Percentiles rank a stretch among this genome's conserved stretches.
Conservation (phyloP, 64 coral and sea anemone species). For the Cladopsammia gracilis region DNA sequence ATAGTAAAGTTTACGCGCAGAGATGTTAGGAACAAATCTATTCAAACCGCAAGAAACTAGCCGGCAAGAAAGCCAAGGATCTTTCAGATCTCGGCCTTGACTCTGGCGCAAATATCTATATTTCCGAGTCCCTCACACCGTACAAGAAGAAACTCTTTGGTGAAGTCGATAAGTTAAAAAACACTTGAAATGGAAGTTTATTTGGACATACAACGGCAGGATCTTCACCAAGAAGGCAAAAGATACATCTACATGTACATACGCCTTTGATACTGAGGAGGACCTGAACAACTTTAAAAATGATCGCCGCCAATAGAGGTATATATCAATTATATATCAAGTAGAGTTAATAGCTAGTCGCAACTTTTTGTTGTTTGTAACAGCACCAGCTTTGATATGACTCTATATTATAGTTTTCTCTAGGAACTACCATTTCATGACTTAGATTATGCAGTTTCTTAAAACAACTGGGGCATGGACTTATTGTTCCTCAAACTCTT, state of each 20-base stretch:
- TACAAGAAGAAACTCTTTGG: slow-evolving; percentile 41
- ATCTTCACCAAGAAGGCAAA: slow-evolving; percentile 49
- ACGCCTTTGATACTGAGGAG: slow-evolving; percentile 11
- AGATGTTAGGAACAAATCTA: slow-evolving; percentile 47
- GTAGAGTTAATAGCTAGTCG: not conserved
- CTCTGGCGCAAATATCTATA: slow-evolving; percentile 4
- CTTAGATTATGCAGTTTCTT: slow-evolving; percentile 3
- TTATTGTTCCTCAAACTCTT: not conserved
- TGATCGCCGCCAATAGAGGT: not conserved
- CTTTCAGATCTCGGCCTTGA: slow-evolving; percentile 24
- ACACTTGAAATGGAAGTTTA: slow-evolving; percentile 48
- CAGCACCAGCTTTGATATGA: not conserved
- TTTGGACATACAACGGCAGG: slow-evolving; percentile 60
- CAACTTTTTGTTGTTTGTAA: not conserved
- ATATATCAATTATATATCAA: too few relatives aligned
- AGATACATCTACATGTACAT: not conserved
- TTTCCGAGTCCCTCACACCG: slow-evolving; percentile 34
- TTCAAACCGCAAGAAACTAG: slow-evolving; percentile 26
- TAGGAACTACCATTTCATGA: slow-evolving; percentile 3
- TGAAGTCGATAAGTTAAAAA: slow-evolving; percentile 31
- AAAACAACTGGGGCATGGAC: slow-evolving; percentile 21
- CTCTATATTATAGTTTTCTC: not conserved
- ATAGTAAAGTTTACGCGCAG: slow-evolving; percentile 45
- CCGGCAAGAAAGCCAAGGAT: slow-evolving; percentile 26
- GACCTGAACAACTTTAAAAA: slow-evolving; percentile 21